These are phyloP conservation scores for Dicrurus megarhynchus DNA, from an alignment of 2,113 vertebrate genomes.

Conservation along the genomic window DNA sequence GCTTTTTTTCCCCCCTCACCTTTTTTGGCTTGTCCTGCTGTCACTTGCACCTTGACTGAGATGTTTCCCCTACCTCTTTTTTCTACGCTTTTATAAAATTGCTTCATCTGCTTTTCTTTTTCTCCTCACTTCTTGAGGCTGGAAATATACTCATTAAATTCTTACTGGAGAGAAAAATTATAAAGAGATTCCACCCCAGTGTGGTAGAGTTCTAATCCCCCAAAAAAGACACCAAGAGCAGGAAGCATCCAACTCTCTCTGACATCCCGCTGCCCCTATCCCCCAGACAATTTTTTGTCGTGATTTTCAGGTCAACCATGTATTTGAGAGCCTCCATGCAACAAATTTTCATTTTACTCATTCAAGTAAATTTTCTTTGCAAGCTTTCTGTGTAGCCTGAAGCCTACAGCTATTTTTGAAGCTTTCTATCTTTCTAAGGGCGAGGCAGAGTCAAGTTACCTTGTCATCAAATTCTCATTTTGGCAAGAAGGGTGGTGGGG, in stretches of 20 bases:
- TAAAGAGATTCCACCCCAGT: neutral
- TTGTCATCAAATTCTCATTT: constrained; percentile 65
- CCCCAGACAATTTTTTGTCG: neutral
- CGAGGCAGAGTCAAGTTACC: constrained; percentile 48
- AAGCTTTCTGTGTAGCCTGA: neutral
- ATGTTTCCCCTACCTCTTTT: neutral
- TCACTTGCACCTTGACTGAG: neutral
- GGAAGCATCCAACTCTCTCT: neutral
- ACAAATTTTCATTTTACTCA: neutral
- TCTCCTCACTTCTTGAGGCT: neutral
- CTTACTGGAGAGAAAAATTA: neutral
- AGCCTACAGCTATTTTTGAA: constrained; percentile 47
- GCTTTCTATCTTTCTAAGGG: constrained; percentile 46
- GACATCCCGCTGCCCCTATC: no score
- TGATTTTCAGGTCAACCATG: neutral
- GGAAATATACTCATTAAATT: neutral
- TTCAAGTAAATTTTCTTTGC: neutral
- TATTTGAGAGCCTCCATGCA: neutral
- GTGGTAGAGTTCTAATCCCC: neutral
- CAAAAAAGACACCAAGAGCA: neutral
- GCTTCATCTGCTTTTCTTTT: neutral
- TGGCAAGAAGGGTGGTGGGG: constrained; percentile 46
- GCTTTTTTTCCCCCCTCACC: accelerated
- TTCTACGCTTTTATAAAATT: neutral
- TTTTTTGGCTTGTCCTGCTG: neutral